Conservation (phyloP, 2,888 invertebrate genomes). For the Auanema sp. region DNA sequence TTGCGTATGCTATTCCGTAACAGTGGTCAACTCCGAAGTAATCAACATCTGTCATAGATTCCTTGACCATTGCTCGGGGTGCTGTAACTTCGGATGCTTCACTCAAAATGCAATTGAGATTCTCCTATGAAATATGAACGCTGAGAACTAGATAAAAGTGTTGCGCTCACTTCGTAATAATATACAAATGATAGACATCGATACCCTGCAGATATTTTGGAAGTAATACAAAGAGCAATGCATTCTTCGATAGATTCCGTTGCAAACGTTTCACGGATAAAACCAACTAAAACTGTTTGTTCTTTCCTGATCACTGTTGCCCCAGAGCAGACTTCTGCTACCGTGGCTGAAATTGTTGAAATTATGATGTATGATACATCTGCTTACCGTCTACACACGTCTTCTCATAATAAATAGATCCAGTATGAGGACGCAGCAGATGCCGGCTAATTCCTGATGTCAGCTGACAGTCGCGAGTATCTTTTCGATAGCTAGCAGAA, state of each 20-base stretch:
- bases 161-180: neutral
- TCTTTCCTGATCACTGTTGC: neutral
- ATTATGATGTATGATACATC: too few species aligned
- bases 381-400: constrained; percentile 1
- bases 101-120: neutral
- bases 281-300: neutral
- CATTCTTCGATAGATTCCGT: neutral
- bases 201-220: neutral
- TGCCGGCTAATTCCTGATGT: neutral
- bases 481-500: neutral
- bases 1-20: neutral
- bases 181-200: neutral
- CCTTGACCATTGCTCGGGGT: neutral
- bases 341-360: neutral
- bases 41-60: neutral
- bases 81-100: neutral
- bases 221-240: neutral
- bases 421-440: neutral
- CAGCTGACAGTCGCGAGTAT: neutral
- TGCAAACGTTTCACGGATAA: neutral
- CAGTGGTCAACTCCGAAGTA: neutral
- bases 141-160: neutral
- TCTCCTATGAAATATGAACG: neutral
- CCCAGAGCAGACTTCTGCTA: neutral
- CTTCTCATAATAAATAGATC: neutral